Base-by-base conservation (phyloP, 1,140 invertebrate genomes). In the Adoxophyes honmai region DNA sequence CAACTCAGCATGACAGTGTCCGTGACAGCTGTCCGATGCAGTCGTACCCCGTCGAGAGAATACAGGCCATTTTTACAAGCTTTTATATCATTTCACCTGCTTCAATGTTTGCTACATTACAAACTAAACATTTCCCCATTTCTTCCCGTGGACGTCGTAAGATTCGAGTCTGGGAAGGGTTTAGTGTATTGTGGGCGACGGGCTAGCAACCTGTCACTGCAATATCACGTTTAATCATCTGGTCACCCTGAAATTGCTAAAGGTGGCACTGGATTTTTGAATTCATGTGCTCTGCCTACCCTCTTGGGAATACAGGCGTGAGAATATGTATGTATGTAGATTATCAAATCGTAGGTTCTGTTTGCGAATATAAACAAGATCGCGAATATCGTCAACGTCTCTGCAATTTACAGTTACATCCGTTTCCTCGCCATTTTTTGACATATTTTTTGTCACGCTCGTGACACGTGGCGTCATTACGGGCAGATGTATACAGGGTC, bases 381-480 rank as follows among this genome's bases (percentile, higher is more conserved):
- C 0, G 0, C 7, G n/a, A n/a, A 37, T 37, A 39, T 39, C 8
- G 8, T 14, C 14, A 14, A 14, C 15, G 13, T 39, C 8, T 39
- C 8, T 11, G 13, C 7, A 42, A 14, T 39, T 9, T 16, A 10
- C 16, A 36, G 8, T 44, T n/a, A 21, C 11, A 6, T n/a, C 6
- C 15, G 9, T 48, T 48, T 28, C 21, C 11, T 6, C 10, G 14
- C 10, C 10, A 16, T 1, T 42, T 7, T 8, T 10, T 42, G 39
- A 16, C 21, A 48, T 21, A 9, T 48, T 48, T 48, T 48, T 48
- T 48, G 18, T 48, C 9, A 16, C 16, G 18, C 15, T 21, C 16
- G 11, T 18, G 42, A 16, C 42, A 48, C 42, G 42, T 48, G 42
- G 3, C 42, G 18, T 48, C 42, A 21, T 48, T 48, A 48, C 42